A percentile compares a stretch with the other conserved stretches of the same genome.
Evolutionary conservation across 2,113 vertebrate species (phyloP).

Genomic region (Elgaria multicarinata): DNA sequence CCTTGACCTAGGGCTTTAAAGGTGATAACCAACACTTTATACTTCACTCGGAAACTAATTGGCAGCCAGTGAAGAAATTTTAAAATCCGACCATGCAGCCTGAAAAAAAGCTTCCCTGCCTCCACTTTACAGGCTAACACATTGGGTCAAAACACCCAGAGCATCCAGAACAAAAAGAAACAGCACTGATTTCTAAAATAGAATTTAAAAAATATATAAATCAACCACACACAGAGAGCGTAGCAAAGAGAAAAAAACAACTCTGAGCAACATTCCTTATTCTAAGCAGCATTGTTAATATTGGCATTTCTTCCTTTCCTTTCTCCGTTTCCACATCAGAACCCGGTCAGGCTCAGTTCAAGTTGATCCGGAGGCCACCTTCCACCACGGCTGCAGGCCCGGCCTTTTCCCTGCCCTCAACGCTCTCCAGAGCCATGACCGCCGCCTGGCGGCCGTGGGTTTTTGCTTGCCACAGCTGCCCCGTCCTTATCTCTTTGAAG

Average conservation of each 20-base stretch:
- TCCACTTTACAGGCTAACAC: not conserved
- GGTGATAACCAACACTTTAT: too few relatives aligned
- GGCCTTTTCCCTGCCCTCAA: not conserved
- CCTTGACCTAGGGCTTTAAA: too few relatives aligned
- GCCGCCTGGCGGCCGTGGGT: slow-evolving; percentile 35
- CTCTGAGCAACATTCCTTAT: not conserved
- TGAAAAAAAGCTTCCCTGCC: not conserved
- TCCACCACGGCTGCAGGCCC: not conserved
- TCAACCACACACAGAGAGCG: not conserved
- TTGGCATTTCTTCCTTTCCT: not conserved
- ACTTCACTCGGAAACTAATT: too few relatives aligned
- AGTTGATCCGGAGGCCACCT: not conserved
- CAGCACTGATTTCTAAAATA: not conserved
- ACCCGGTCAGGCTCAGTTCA: accelerated
- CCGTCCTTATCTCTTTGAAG: slow-evolving; percentile 78
- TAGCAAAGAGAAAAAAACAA: not conserved
- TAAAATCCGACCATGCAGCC: too few relatives aligned
- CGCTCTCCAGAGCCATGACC: not conserved
- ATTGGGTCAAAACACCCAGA: too few relatives aligned
- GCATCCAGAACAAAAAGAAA: not conserved
- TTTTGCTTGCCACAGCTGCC: slow-evolving; percentile 42
- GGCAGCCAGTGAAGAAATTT: too few relatives aligned
- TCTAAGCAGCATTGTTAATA: accelerated
- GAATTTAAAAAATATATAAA: too few relatives aligned
- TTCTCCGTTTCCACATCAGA: accelerated